Evolutionary conservation across 2,113 vertebrate species (phyloP).

Genomic region (Ibidorhyncha struthersii): DNA sequence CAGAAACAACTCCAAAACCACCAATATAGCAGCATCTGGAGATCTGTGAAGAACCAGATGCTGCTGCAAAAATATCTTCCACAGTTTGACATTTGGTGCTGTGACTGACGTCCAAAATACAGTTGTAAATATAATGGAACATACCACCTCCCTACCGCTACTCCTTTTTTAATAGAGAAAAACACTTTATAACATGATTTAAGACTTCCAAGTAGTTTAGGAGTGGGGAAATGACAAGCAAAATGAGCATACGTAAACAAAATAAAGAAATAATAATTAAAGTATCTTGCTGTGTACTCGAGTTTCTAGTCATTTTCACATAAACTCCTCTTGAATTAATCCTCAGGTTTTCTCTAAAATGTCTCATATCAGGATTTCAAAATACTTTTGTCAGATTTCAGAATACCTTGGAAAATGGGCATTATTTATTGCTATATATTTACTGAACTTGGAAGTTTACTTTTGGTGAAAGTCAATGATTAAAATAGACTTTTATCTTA

Average conservation of each 20-base stretch:
- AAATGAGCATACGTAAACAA: not conserved
- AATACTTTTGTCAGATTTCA: not conserved
- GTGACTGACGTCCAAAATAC: conserved; percentile 4
- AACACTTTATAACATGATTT: not conserved
- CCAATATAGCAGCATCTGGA: conserved; percentile 36
- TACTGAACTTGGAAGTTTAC: not conserved
- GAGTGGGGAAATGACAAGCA: not conserved
- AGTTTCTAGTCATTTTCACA: not conserved
- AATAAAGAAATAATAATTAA: not conserved
- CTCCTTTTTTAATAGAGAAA: not conserved
- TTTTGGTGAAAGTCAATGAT: not conserved
- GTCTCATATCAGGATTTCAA: not conserved
- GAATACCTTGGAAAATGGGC: not conserved
- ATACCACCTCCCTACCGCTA: not conserved
- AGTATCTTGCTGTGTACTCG: not conserved
- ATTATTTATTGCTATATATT: not conserved
- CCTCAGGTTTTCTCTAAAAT: not conserved
- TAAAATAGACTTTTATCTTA: not conserved
- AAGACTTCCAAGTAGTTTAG: not conserved
- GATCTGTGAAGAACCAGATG: conserved; percentile 19
- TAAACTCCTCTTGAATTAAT: not conserved
- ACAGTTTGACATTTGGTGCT: not conserved
- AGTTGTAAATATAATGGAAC: conserved; percentile 19
- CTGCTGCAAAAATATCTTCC: conserved; percentile 1
- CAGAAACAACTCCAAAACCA: conserved; percentile 20